These are phyloP conservation scores for Pterocles orientalis DNA, from an alignment of 2,113 vertebrate genomes.

Conservation along the genomic window DNA sequence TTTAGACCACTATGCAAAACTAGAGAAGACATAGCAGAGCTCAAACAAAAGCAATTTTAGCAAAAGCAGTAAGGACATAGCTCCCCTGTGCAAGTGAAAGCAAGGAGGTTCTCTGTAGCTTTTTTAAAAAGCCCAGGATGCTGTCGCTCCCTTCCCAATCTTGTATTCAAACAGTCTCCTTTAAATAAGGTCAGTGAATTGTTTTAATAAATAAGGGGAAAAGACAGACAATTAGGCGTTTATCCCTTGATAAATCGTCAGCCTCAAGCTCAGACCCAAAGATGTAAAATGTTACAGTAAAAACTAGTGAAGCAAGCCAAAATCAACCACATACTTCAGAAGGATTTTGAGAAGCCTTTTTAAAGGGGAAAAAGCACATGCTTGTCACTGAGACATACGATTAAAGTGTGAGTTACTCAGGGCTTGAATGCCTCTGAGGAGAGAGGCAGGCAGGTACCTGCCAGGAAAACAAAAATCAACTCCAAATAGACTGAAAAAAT, in stretches of 20 bases:
- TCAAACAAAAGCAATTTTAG: background rate
- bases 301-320: background rate
- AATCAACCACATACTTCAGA: slow-evolving; percentile 24
- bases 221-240: slow-evolving; percentile 37
- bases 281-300: slow-evolving; percentile 41
- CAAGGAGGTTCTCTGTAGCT: background rate
- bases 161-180: background rate
- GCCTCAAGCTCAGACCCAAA: slow-evolving; percentile 33
- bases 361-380: slow-evolving; percentile 35
- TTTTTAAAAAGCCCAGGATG: background rate
- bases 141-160: background rate
- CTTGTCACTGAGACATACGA: slow-evolving; percentile 45
- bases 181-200: slow-evolving; percentile 29
- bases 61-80: background rate
- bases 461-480: slow-evolving; percentile 72
- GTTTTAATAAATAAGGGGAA: slow-evolving; percentile 13
- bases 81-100: background rate
- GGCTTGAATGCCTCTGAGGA: slow-evolving; percentile 44
- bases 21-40: background rate
- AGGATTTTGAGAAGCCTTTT: slow-evolving; percentile 7
- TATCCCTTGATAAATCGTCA: slow-evolving; percentile 25
- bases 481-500: slow-evolving; percentile 68
- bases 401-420: slow-evolving; percentile 70
- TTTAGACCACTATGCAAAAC: background rate
- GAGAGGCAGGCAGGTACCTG: slow-evolving; percentile 64